Base-by-base conservation (phyloP, 2,888 invertebrate species). In the Harpagoxenus sublaevis region DNA sequence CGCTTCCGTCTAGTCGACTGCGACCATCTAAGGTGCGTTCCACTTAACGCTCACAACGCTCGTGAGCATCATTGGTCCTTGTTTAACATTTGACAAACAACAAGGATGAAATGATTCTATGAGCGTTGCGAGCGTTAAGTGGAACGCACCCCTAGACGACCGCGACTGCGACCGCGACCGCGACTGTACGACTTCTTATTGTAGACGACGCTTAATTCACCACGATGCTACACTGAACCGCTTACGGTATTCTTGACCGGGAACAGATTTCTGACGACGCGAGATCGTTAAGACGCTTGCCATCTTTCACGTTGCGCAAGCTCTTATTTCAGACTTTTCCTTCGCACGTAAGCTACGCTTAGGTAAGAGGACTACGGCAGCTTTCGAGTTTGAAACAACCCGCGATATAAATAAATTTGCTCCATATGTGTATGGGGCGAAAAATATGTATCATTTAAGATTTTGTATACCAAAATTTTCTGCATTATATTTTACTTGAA, bases 231-330 rank as follows among this genome's bases (percentile, higher is more conserved):
- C 39, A 55, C 31, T 23, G 23, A 73, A 73, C 60, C 42, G 55
- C 39, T 70, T 78, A 70, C 70, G 55, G n/a, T 77, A 78, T 86
- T 83, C 83, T 78, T 73, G 48, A 57, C 86, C 48, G 57, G 35
- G 31, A 73, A 78, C 78, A 71, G 78, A 51, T 78, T 82, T 66
- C 70, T 45, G 81, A 39, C 65, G 57, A 51, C 48, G 48, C 53
- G 35, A 63, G 79, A 82, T 74, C 62, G 66, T 82, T 60, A 66
- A 57, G 84, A 83, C 68, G 51, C 57, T 57, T 68, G 62, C 60
- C 73, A 65, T 68, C 60, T 71, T 65, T 23, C 68, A 77, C 39
- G 48, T 23, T 53, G 15, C 31, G 65, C 65, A 77, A 51, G 51
- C 75, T 55, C 42, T 65, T 70, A 65, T 83, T 60, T 51, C 74